A percentile compares a stretch with the other conserved stretches of the same genome.
Evolutionary conservation across 2,113 vertebrate species (phyloP).

Genomic region (Halichoeres trimaculatus): DNA sequence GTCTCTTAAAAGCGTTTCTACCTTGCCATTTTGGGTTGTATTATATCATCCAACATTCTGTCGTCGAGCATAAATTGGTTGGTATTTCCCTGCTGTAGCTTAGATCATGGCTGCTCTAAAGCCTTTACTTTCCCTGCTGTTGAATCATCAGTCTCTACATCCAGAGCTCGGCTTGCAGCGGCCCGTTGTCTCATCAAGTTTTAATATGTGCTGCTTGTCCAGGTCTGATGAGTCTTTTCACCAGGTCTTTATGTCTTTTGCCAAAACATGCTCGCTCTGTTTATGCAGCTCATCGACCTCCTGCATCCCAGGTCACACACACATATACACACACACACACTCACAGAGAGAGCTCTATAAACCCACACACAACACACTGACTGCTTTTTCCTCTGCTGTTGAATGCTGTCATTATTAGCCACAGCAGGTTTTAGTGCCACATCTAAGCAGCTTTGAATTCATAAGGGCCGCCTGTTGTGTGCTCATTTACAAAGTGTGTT

Average conservation of each 20-base stretch:
- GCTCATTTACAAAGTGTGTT: slow-evolving; percentile 50
- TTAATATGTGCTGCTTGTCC: slow-evolving; percentile 78
- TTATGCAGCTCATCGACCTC: slow-evolving; percentile 33
- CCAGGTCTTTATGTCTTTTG: slow-evolving; percentile 54
- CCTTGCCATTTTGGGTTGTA: too few relatives aligned
- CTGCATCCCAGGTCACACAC: slow-evolving; percentile 34
- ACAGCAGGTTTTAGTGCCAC: slow-evolving; percentile 59
- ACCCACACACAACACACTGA: slow-evolving; percentile 35
- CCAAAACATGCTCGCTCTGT: slow-evolving; percentile 53
- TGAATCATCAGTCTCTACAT: slow-evolving; percentile 35
- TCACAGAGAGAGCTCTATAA: slow-evolving; percentile 39
- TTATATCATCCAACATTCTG: not conserved
- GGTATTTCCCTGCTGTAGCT: not conserved
- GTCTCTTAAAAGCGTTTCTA: too few relatives aligned
- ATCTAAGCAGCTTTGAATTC: slow-evolving; percentile 76
- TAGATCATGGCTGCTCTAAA: not conserved
- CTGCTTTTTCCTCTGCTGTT: slow-evolving; percentile 40
- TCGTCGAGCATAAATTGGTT: not conserved
- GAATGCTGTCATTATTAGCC: slow-evolving; percentile 68
- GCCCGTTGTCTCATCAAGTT: slow-evolving; percentile 77
- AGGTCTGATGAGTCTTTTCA: slow-evolving; percentile 76
- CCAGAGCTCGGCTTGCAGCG: slow-evolving; percentile 59
- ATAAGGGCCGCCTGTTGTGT: slow-evolving; percentile 66
- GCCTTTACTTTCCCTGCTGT: slow-evolving; percentile 52
- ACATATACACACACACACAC: slow-evolving; percentile 16